Conservation (phyloP, 2,113 vertebrate genomes). For the Podarcis raffonei region DNA sequence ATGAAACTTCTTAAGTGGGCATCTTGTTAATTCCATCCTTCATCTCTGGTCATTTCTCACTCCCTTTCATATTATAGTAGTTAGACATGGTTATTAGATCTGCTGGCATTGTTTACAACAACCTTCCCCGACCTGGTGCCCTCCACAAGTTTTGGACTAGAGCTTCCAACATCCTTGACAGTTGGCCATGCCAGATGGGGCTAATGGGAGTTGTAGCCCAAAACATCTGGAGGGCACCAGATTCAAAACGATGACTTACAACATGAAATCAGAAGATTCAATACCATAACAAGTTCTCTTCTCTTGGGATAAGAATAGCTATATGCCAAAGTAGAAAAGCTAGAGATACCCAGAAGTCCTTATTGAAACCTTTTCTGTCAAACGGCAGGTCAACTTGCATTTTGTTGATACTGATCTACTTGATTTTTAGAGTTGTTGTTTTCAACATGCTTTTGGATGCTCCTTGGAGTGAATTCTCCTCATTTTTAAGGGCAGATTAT, state of each 20-base stretch:
- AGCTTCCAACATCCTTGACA: no score
- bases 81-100: background rate
- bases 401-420: background rate
- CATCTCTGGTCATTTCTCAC: background rate
- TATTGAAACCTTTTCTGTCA: background rate
- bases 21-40: background rate
- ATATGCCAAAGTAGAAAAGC: background rate
- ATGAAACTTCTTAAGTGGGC: background rate
- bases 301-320: background rate
- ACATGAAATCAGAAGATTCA: background rate
- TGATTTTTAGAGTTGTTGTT: background rate
- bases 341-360: background rate
- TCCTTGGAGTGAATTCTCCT: background rate
- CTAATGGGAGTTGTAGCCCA: no score
- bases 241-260: background rate
- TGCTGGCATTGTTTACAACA: background rate
- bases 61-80: background rate
- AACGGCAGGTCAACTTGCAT: background rate
- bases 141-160: no score
- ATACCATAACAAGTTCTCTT: background rate
- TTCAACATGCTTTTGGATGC: background rate
- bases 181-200: no score
- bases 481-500: background rate
- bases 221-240: background rate
- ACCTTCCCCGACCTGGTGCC: no score